Evolutionary conservation across 2,113 vertebrate genomes (phyloP), one percentile per base, ranked within the genome.

Genomic region (Calidris pugnax): DNA sequence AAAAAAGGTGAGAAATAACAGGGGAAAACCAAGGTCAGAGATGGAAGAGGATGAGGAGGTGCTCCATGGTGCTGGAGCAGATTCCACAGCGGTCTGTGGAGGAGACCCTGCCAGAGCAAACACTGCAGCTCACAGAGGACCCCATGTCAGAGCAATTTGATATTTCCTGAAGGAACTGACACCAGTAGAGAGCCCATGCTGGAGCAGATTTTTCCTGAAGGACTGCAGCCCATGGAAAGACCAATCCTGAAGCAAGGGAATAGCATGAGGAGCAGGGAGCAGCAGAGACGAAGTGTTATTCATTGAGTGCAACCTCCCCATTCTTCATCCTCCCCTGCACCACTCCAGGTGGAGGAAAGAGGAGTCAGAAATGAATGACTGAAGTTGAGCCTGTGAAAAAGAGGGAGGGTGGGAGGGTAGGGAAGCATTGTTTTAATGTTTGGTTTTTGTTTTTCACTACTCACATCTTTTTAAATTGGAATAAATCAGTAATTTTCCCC

Each of bases 221-320:
- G 27, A 83, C 0, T 63, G 4, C 30, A 85, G 30, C 16, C 7
- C 7, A 2, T 22, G 16, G 57, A 45, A 88, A 56, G 22, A 37
- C 5, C 22, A 35, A 1, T 21, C 8, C 8, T 86, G 27, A 24
- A 63, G 8, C 13, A 39, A 19, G 10, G 3, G 21, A 73, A 55
- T 18, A 56, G 24, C 2, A 1, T 27, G 20, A 74, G 33, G 10
- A 73, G 59, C 50, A 87, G 11, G 26, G 12, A 41, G 8, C 4
- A 77, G 39, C 17, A 59, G 43, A 63, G 32, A 51, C 5, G 48
- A 74, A 26, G 4, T 24, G 10, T 60, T 47, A 15, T 5, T 7
- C 4, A 43, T 3, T 66, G 26, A 71, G 19, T 1, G 4, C 24
- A n/a, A 21, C 2, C 4, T 11, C 3, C 6, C 6, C 1, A 8